Conservation (phyloP, 2,888 invertebrate genomes). For the Nudaria mundana region DNA sequence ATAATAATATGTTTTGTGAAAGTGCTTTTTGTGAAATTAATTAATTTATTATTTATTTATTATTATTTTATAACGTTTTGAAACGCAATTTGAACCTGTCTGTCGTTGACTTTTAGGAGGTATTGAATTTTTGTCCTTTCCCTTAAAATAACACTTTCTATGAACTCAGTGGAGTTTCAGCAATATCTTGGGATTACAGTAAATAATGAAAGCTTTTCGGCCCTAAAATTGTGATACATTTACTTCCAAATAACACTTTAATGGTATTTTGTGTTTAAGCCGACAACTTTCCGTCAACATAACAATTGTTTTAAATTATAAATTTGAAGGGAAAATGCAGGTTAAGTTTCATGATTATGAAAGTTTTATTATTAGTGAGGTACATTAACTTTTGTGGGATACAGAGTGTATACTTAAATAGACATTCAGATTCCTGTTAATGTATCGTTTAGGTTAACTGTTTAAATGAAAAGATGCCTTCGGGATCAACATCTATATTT, state of each 20-base stretch:
- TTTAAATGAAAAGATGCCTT: not conserved
- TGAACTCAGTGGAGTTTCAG: conserved; percentile 39
- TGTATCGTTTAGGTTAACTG: not conserved
- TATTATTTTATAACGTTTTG: not conserved
- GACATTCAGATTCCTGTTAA: not conserved
- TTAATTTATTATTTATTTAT: no score
- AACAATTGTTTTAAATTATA: conserved; percentile 7
- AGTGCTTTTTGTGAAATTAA: no score
- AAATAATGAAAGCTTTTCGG: conserved; percentile 58
- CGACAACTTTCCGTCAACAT: conserved; percentile 2
- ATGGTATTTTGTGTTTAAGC: conserved; percentile 29
- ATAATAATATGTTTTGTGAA: no score
- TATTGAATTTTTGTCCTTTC: conserved; percentile 52
- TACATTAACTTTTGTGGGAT: not conserved
- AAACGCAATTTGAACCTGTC: conserved; percentile 18
- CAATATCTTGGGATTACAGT: conserved; percentile 51
- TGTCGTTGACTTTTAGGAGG: conserved; percentile 20
- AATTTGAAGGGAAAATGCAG: not conserved
- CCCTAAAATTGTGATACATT: conserved; percentile 44
- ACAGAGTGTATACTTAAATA: not conserved
- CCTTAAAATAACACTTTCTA: conserved; percentile 68
- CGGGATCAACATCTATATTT: no score
- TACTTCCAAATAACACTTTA: conserved; percentile 53
- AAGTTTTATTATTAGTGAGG: conserved; percentile 2
- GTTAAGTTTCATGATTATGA: not conserved